Conservation (phyloP, 2,888 invertebrate genomes). For the Xylota sylvarum region DNA sequence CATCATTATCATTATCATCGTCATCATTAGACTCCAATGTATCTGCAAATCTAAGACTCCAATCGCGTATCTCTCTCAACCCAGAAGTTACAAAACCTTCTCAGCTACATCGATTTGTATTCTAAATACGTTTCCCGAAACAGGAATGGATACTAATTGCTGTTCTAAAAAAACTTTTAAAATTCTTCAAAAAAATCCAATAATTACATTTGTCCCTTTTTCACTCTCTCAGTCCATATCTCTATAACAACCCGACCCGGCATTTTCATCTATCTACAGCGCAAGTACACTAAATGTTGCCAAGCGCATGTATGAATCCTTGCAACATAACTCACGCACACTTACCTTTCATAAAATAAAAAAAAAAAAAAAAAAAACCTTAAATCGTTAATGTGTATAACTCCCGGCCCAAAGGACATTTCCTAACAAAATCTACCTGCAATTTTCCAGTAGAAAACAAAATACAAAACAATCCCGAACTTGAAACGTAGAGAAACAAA, state of each 20-base stretch:
- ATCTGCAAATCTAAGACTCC: neutral
- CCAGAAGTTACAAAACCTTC: neutral
- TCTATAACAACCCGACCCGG: slow-evolving; percentile 36
- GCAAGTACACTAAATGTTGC: slow-evolving; percentile 64
- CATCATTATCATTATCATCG: neutral
- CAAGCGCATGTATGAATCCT: slow-evolving; percentile 35
- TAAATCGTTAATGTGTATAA: neutral
- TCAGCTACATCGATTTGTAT: neutral
- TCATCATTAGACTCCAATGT: neutral
- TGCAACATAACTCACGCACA: slow-evolving; percentile 36
- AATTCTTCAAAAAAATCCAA: slow-evolving; percentile 17
- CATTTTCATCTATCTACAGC: slow-evolving; percentile 50
- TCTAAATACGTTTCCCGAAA: neutral
- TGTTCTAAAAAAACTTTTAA: slow-evolving; percentile 15
- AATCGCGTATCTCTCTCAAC: no score
- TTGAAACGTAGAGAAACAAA: slow-evolving; percentile 53
- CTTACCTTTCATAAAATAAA: neutral
- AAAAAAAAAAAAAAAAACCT: slow-evolving; percentile 2
- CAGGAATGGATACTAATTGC: slow-evolving; percentile 5
- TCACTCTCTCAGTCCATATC: neutral
- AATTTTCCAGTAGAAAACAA: slow-evolving; percentile 14
- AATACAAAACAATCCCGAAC: slow-evolving; percentile 17
- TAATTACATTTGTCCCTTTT: neutral
- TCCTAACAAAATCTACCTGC: slow-evolving; percentile 37
- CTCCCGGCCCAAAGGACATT: slow-evolving; percentile 18